Conservation (phyloP, 2,888 invertebrate genomes). For the Cabera pusaria region DNA sequence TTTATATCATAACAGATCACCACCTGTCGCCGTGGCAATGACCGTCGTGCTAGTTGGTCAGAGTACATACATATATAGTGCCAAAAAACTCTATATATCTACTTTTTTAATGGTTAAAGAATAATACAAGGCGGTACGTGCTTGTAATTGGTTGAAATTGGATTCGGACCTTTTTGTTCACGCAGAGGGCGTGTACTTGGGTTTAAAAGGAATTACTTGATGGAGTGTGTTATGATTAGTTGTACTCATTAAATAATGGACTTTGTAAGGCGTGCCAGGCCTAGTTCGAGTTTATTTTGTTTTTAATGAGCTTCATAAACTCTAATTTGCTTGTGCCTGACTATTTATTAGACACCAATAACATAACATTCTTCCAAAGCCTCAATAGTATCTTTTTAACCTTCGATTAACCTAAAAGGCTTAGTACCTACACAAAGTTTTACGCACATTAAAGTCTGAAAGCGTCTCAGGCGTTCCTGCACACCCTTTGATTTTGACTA, state of each 20-base stretch:
- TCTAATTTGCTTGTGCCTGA: no score
- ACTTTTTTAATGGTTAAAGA: slow-evolving; percentile 19
- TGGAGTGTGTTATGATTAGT: slow-evolving; percentile 2
- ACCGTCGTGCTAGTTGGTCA: slow-evolving; percentile 42
- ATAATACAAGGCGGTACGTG: slow-evolving; percentile 20
- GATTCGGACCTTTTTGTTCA: slow-evolving; percentile 24
- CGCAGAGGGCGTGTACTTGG: slow-evolving; percentile 24
- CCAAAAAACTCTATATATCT: slow-evolving; percentile 31
- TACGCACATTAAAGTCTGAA: no score
- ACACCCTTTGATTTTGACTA: no score
- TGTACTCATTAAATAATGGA: slow-evolving; percentile 7
- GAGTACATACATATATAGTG: slow-evolving; percentile 27
- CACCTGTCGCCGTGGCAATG: slow-evolving; percentile 70
- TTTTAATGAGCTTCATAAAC: not conserved
- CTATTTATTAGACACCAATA: no score
- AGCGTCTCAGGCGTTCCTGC: no score
- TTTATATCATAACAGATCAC: slow-evolving; percentile 41
- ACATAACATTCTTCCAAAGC: no score
- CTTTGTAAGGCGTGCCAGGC: slow-evolving; percentile 2
- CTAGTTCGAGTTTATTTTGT: slow-evolving; percentile 1
- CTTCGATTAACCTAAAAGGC: no score
- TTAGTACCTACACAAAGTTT: no score
- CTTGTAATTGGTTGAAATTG: slow-evolving; percentile 29
- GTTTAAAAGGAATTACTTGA: slow-evolving; percentile 12
- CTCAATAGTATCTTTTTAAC: no score